phyloP scores from a whole-genome alignment of 1,140 invertebrate species.

The Mercenaria mercenaria region DNA sequence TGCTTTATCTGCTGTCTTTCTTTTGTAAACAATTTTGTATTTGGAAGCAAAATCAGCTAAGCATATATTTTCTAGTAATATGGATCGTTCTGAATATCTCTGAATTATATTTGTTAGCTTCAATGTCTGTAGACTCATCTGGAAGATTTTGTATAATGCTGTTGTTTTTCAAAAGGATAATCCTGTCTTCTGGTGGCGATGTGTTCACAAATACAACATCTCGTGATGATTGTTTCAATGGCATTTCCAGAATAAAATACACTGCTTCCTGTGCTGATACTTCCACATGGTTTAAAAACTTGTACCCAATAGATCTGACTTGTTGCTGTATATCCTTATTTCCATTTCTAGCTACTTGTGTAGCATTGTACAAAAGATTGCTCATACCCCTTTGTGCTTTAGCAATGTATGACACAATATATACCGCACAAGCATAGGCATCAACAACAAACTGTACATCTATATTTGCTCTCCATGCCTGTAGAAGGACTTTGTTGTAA shows the following conservation, averaged over 20 bases:
- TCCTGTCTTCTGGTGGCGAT: slow-evolving; percentile 51
- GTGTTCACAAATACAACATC: slow-evolving; percentile 65
- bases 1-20: neutral
- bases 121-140: slow-evolving; percentile 44
- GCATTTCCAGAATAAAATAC: slow-evolving; percentile 56
- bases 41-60: slow-evolving; percentile 34
- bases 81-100: slow-evolving; percentile 31
- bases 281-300: slow-evolving; percentile 69
- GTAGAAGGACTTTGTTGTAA: slow-evolving; percentile 1
- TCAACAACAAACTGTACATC: slow-evolving; percentile 74
- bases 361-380: slow-evolving; percentile 50
- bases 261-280: slow-evolving; percentile 68
- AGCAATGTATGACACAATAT: slow-evolving; percentile 68
- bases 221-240: slow-evolving; percentile 45
- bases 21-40: neutral
- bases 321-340: slow-evolving; percentile 58
- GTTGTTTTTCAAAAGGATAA: slow-evolving; percentile 54
- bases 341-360: slow-evolving; percentile 54
- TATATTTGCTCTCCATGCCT: slow-evolving; percentile 67
- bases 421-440: slow-evolving; percentile 71
- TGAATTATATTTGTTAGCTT: neutral
- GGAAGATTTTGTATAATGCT: neutral
- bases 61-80: neutral
- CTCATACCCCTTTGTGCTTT: slow-evolving; percentile 71
- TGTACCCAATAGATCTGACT: slow-evolving; percentile 66